Base-by-base conservation (phyloP, 1,140 invertebrate genomes). In the Trichonephila inaurata region DNA sequence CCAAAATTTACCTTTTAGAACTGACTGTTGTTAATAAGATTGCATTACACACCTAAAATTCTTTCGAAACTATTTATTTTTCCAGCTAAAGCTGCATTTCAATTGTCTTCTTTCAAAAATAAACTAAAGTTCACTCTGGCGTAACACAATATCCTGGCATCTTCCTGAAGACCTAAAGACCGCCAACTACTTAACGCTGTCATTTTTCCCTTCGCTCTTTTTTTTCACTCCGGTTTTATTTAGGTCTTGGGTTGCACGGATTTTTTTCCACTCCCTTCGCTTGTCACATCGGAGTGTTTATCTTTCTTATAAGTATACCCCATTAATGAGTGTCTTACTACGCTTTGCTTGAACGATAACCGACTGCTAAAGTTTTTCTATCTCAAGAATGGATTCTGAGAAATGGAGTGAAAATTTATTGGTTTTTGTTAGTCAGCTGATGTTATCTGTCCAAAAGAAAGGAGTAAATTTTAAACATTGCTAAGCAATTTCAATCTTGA, bases 101-200 rank as follows among this genome's bases (percentile, higher is more conserved):
- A 33, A 33, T 77, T 77, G 72, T 77, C n/a, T 69, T 33, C 12
- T 28, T 18, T 18, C 72, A 18, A 77, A 21, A 77, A 77, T 77
- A 16, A 77, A 28, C 6, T 33, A 77, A 77, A 77, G 72, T 18
- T 77, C 28, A 77, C 28, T 18, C n/a, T 60, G 33, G 83, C 58
- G 83, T 60, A 85, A 85, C 21, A 28, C 83, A 60, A 85, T 83
- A 83, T 60, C 44, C 51, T 28, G 3, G 44, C 83, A n/a, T 21
- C 83, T 18, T 33, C 60, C 24, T 44, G 8, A 60, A 28, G 19
- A 28, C 14, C n/a, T 85, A 28, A 60, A 58, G 83, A 58, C 21
- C 44, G 24, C 40, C 58, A 85, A 85, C 83, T 85, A 85, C 83
- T 85, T 85, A 85, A 85, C 83, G 83, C 58, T 85, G 51, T 60